phyloP scores from a whole-genome alignment of 30 jellyfish, hydroid and myxozoan species.

The Hydractinia symbiolongicarpus region DNA sequence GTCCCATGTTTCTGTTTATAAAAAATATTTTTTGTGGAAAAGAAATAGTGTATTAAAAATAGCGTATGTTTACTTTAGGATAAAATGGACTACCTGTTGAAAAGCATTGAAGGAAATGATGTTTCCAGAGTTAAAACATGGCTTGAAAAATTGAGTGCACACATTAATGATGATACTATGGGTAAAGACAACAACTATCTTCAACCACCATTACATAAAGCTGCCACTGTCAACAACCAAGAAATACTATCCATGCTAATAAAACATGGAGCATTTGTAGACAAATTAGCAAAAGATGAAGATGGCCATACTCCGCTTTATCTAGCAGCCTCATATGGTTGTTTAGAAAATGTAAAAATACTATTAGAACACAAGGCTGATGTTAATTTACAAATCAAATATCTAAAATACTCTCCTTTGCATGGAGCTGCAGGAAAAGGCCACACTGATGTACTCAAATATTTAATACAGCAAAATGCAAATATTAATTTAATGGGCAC shows the following conservation, averaged over 20 bases:
- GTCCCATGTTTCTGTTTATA: too few species aligned
- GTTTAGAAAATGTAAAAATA: neutral
- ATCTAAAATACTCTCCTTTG: neutral
- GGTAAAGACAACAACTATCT: neutral
- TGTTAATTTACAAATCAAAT: neutral
- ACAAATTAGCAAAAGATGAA: constrained; percentile 1
- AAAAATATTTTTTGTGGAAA: too few species aligned
- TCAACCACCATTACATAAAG: constrained; percentile 1
- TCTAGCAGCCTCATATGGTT: constrained; percentile 1
- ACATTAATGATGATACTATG: neutral
- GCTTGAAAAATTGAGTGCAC: neutral
- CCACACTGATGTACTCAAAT: neutral
- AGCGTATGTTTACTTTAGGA: neutral
- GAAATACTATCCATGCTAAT: neutral
- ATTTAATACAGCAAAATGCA: neutral
- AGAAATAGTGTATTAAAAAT: too few species aligned
- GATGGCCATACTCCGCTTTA: constrained; percentile 16
- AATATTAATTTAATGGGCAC: constrained; percentile 4
- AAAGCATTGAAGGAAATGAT: neutral
- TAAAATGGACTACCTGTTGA: neutral
- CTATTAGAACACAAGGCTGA: constrained; percentile 6
- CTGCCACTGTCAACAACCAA: neutral
- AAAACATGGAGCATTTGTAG: constrained; percentile 4
- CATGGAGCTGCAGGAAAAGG: constrained; percentile 13
- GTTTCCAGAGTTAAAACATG: neutral